Evolutionary conservation across 2,113 vertebrate species (phyloP).

Genomic region (Diphyllodes magnificus): DNA sequence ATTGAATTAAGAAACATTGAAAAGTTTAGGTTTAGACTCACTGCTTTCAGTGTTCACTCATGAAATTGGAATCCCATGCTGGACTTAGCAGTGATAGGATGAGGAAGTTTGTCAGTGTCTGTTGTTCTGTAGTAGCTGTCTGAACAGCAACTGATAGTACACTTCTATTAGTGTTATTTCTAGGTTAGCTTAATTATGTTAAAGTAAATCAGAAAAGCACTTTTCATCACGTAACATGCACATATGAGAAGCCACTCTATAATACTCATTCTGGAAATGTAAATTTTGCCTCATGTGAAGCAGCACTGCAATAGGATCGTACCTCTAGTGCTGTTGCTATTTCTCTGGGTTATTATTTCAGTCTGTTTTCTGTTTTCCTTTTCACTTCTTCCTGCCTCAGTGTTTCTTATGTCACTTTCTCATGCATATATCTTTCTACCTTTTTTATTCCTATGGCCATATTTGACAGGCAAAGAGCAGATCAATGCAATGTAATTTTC

Average conservation of each 20-base stretch:
- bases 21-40: neutral
- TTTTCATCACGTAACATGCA: accelerated
- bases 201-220: neutral
- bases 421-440: neutral
- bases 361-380: neutral
- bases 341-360: neutral
- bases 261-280: neutral
- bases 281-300: neutral
- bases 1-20: neutral
- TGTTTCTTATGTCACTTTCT: neutral
- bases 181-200: neutral
- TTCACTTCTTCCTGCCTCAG: neutral
- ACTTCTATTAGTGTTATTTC: neutral
- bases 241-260: neutral
- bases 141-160: neutral
- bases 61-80: neutral
- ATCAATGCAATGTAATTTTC: neutral
- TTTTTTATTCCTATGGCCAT: neutral
- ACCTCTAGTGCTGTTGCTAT: neutral
- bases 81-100: neutral
- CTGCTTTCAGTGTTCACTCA: neutral
- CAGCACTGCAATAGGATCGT: neutral
- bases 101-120: neutral
- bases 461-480: neutral
- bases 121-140: neutral